Percentiles rank a stretch among this genome's conserved stretches.
phyloP scores from a whole-genome alignment of 37 sponge, comb jelly and placozoan species.

The Beroe forskalii region DNA sequence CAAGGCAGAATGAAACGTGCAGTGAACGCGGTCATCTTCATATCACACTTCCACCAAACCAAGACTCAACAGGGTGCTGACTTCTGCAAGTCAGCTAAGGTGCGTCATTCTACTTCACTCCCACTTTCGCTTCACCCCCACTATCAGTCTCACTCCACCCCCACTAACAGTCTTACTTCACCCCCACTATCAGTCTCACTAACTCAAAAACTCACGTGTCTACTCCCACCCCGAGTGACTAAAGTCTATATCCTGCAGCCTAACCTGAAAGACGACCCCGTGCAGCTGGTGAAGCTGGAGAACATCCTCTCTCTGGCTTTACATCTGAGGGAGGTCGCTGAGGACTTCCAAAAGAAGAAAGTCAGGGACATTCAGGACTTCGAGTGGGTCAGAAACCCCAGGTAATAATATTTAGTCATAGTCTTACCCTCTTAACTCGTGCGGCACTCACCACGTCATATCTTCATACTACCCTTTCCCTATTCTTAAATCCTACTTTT shows the following conservation, averaged over 20 bases:
- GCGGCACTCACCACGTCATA: no score
- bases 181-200: neutral
- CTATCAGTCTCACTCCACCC: no score
- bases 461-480: neutral
- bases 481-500: neutral
- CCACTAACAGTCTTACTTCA: neutral
- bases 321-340: constrained; percentile 44
- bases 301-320: constrained; percentile 19
- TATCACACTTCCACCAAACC: no score
- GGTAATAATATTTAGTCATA: neutral
- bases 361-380: constrained; percentile 46
- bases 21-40: constrained; percentile 16
- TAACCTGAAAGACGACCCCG: neutral
- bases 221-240: neutral
- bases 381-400: constrained; percentile 58
- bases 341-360: constrained; percentile 58
- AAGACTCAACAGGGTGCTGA: no score
- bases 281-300: constrained; percentile 21
- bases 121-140: no score
- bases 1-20: neutral
- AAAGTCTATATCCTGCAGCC: no score
- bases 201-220: neutral
- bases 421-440: neutral
- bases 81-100: no score
- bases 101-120: no score